phyloP scores from a whole-genome alignment of 2,113 vertebrate species.

The Siphamia tubifer region DNA sequence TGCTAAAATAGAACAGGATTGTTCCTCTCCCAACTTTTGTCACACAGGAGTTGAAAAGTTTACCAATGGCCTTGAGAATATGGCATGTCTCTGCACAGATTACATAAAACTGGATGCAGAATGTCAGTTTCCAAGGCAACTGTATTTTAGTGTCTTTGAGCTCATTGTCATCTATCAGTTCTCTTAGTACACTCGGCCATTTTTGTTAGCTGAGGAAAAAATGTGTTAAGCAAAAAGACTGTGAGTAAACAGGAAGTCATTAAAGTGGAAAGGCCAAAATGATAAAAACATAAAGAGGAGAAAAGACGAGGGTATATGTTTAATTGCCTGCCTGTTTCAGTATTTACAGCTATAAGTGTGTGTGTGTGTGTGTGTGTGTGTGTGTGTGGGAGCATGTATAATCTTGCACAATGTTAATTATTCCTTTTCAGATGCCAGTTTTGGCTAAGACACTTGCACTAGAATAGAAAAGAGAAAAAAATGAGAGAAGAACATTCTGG shows the following conservation, averaged over 20 bases:
- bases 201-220: constrained; percentile 22
- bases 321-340: background rate
- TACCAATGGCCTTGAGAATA: constrained; percentile 20
- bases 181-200: constrained; percentile 5
- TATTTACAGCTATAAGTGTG: too few species aligned
- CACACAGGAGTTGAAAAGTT: constrained; percentile 51
- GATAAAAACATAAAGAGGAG: background rate
- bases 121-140: constrained; percentile 69
- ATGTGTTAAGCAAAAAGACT: constrained; percentile 10
- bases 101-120: constrained; percentile 51
- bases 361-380: background rate
- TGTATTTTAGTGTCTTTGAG: constrained; percentile 44
- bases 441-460: too few species aligned
- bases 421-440: too few species aligned
- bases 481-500: too few species aligned
- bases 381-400: background rate
- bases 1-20: background rate
- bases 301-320: background rate
- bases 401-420: background rate
- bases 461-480: too few species aligned
- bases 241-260: background rate
- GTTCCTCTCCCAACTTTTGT: background rate
- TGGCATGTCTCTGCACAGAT: constrained; percentile 33
- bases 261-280: background rate
- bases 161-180: constrained; percentile 36